Conservation (phyloP, 2,113 vertebrate genomes). For the Psilopsiagon aymara region DNA sequence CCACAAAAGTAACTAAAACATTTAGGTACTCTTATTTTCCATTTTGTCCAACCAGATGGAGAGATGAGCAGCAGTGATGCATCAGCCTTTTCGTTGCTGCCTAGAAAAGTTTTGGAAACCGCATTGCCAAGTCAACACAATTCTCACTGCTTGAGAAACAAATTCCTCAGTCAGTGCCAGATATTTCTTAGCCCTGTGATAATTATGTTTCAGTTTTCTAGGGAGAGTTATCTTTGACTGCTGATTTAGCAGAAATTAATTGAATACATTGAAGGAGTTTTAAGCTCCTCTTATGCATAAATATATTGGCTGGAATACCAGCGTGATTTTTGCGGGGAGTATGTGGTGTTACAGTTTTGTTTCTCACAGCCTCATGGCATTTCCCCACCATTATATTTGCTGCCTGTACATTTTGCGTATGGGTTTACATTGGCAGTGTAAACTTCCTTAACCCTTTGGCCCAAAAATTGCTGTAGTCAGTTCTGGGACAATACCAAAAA, state of each 20-base stretch:
- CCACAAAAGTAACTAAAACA: neutral
- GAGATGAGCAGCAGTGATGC: neutral
- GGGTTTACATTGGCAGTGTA: neutral
- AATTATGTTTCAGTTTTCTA: conserved; percentile 40
- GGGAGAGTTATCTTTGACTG: neutral
- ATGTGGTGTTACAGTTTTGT: neutral
- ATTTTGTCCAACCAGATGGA: neutral
- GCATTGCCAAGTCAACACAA: conserved; percentile 4
- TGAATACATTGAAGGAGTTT: neutral
- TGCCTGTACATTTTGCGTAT: neutral
- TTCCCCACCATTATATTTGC: neutral
- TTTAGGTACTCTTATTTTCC: neutral
- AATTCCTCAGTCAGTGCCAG: conserved; percentile 32
- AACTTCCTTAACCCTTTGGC: neutral
- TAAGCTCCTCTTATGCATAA: neutral
- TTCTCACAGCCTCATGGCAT: neutral
- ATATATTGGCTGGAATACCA: neutral
- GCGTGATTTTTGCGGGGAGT: neutral
- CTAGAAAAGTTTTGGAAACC: conserved; percentile 11
- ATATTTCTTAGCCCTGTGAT: neutral
- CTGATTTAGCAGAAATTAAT: conserved; percentile 45
- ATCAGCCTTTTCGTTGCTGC: neutral
- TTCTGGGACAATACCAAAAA: neutral
- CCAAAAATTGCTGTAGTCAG: neutral
- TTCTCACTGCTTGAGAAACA: conserved; percentile 16